Percentiles rank a stretch among this genome's conserved stretches.
phyloP scores from a whole-genome alignment of 2,113 vertebrate species.

The Montifringilla adamsi region DNA sequence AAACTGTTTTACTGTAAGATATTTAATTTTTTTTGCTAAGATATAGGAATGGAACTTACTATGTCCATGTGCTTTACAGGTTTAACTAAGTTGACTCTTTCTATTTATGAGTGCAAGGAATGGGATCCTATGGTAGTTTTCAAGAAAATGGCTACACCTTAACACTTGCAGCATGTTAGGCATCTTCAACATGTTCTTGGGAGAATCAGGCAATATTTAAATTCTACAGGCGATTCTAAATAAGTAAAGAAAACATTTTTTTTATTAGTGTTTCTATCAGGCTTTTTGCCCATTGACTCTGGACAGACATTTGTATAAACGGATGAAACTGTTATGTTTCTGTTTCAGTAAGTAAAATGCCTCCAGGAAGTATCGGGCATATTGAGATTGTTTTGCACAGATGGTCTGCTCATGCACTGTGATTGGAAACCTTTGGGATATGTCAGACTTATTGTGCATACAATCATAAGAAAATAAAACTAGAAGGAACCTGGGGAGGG shows the following conservation, averaged over 20 bases:
- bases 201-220: background rate
- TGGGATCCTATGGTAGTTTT: background rate
- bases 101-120: background rate
- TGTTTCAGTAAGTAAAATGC: constrained; percentile 11
- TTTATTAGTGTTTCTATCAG: background rate
- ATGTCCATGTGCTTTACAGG: background rate
- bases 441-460: background rate
- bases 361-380: constrained; percentile 28
- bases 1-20: background rate
- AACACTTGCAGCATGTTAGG: background rate
- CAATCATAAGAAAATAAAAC: background rate
- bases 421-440: constrained; percentile 42
- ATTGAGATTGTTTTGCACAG: constrained; percentile 40
- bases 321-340: background rate
- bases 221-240: background rate
- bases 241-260: background rate
- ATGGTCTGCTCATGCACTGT: constrained; percentile 6
- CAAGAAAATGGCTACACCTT: background rate
- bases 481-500: background rate
- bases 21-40: background rate
- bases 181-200: background rate
- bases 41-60: too few relatives aligned
- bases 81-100: background rate
- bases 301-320: background rate
- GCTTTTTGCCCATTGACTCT: background rate